Evolutionary conservation across 2,797 vertebrate genomes (phyloP).

Genomic region (Sebastes baramenuke): DNA sequence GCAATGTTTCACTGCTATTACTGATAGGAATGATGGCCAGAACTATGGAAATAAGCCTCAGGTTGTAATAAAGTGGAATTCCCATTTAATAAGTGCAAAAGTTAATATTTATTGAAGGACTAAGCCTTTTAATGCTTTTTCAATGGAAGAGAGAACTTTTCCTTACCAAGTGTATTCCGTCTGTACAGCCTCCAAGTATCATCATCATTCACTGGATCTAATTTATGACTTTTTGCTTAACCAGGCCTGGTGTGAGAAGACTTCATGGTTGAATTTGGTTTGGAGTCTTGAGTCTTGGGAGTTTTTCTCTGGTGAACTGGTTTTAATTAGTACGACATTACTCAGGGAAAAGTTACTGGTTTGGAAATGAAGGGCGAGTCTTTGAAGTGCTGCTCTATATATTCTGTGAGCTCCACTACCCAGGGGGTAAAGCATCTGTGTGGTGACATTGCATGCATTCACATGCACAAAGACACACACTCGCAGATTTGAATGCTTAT

Average conservation of each 20-base stretch:
- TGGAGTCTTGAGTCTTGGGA: constrained; percentile 45
- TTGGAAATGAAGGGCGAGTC: constrained; percentile 82
- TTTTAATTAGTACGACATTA: constrained; percentile 78
- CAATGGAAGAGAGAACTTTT: constrained; percentile 43
- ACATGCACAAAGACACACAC: constrained; percentile 46
- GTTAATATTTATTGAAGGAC: constrained; percentile 34
- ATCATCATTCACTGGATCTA: constrained; percentile 65
- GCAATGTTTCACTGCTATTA: background rate
- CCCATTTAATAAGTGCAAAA: constrained; percentile 16
- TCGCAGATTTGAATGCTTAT: constrained; percentile 35
- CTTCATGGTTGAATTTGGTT: constrained; percentile 64
- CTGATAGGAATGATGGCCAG: background rate
- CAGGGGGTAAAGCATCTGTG: constrained; percentile 71
- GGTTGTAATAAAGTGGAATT: background rate
- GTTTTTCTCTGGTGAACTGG: constrained; percentile 59
- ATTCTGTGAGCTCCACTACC: constrained; percentile 68
- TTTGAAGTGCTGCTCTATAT: constrained; percentile 83
- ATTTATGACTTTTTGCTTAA: constrained; percentile 68
- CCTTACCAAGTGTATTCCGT: constrained; percentile 21
- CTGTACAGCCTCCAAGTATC: constrained; percentile 21
- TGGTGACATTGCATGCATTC: constrained; percentile 72
- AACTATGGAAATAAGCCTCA: background rate
- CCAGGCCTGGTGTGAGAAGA: constrained; percentile 53
- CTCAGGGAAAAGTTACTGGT: constrained; percentile 74
- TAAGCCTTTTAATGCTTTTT: constrained; percentile 4